Base-by-base conservation (phyloP, 2,888 invertebrate genomes). In the Busseola fusca region DNA sequence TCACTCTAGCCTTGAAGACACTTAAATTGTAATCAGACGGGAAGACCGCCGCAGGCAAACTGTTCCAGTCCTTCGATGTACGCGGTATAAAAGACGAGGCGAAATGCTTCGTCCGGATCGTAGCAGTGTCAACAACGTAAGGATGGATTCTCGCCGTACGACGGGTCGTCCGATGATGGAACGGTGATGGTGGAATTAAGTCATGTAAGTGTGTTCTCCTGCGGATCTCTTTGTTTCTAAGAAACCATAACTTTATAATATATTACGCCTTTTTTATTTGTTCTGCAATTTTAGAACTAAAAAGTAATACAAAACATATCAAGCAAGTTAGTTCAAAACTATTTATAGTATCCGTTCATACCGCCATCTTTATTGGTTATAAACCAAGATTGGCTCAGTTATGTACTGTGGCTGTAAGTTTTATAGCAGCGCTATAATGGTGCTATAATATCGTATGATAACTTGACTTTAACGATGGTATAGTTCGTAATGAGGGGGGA, bases 301-400 rank as follows among this genome's bases (percentile, higher is more conserved):
- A 40, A 78, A 70, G 58, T 65, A 58, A 40, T 56, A 66, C 45
- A 56, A 57, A 59, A 59, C 62, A 60, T 42, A 65, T 42, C 66
- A 69, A 69, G 34, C 37, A 67, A 74, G 62, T 67, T 18, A 54
- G 40, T 64, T 65, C 54, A 27, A 40, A 80, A 78, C 79, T 82
- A 75, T 79, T 82, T 79, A 84, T 82, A 74, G 81, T 82, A 85
- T 82, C 81, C 87, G 87, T 88, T 84, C 84, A 85, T 86, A 80
- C 81, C 75, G 70, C 74, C 74, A 65, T 65, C 80, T 84, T 78
- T 82, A 79, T 74, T 67, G 80, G 86, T 69, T 79, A 73, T 87
- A 85, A 88, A 85, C 81, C 78, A 80, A 84, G 85, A 88, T 89
- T 87, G 88, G 83, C 78, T 70, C 67, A 80, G 86, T 83, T 82